These are phyloP conservation scores for Forbesichthys agassizii DNA, from an alignment of 2,113 vertebrate species.

Conservation along the genomic window DNA sequence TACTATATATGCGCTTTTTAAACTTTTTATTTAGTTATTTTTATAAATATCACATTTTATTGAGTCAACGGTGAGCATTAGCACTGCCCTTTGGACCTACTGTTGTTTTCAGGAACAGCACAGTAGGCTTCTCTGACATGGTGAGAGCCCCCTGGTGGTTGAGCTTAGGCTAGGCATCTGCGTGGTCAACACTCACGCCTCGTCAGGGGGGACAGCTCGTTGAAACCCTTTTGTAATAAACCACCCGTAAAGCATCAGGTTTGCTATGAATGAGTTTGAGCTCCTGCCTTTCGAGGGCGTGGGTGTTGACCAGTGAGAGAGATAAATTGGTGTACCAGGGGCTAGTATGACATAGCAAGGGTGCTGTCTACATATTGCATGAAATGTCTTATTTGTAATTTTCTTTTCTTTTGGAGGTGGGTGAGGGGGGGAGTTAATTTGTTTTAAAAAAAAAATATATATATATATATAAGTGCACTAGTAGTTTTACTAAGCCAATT, in stretches of 20 bases:
- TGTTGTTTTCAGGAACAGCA: background rate
- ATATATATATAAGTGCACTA: constrained; percentile 40
- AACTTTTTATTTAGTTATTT: constrained; percentile 47
- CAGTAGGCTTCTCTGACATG: no score
- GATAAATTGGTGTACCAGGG: background rate
- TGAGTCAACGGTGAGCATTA: constrained; percentile 61
- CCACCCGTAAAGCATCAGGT: constrained; percentile 80
- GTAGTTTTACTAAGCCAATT: constrained; percentile 23
- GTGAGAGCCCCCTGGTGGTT: constrained; percentile 24
- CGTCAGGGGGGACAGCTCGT: constrained; percentile 67
- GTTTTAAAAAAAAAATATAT: background rate
- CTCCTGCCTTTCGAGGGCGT: constrained; percentile 71
- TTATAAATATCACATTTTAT: constrained; percentile 63
- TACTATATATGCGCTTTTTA: background rate
- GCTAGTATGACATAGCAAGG: background rate
- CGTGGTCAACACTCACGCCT: constrained; percentile 64
- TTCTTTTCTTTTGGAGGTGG: background rate
- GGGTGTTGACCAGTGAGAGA: constrained; percentile 36
- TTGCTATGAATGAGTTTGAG: constrained; percentile 85
- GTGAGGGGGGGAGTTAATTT: constrained; percentile 13
- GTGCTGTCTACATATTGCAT: constrained; percentile 53
- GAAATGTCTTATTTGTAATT: constrained; percentile 46
- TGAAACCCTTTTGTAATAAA: constrained; percentile 82
- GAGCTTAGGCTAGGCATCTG: background rate
- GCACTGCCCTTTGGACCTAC: constrained; percentile 63